Evolutionary conservation across 2,113 vertebrate species (phyloP).

Genomic region (Microcebus tavaratra): DNA sequence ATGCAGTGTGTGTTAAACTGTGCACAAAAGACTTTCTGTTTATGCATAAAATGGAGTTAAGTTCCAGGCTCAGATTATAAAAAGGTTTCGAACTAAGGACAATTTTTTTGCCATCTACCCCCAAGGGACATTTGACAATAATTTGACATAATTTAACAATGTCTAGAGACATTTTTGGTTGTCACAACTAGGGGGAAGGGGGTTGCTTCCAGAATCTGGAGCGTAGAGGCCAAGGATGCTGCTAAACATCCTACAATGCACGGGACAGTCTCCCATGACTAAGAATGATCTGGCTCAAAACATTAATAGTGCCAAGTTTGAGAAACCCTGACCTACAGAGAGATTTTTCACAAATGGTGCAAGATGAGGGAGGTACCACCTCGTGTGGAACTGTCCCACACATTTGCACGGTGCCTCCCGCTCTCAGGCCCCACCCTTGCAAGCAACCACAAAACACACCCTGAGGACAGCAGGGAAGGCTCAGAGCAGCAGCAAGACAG

Average conservation of each 20-base stretch:
- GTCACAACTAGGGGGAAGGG: neutral
- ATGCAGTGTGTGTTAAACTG: neutral
- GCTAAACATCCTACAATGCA: neutral
- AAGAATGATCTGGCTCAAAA: neutral
- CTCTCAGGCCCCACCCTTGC: fast-evolving
- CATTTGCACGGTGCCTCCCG: fast-evolving
- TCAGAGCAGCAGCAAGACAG: fast-evolving
- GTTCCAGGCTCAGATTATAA: neutral
- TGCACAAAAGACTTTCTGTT: neutral
- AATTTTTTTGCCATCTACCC: neutral
- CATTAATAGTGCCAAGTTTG: neutral
- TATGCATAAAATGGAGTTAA: neutral
- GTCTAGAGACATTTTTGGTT: neutral
- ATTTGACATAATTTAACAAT: neutral
- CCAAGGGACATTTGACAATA: neutral
- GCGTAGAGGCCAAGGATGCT: neutral
- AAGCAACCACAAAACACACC: fast-evolving
- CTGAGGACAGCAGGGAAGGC: fast-evolving
- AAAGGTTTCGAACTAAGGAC: neutral
- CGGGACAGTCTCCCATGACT: neutral
- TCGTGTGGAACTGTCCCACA: too few species aligned
- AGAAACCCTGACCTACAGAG: neutral
- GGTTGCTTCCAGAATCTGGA: neutral
- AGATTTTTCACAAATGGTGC: neutral
- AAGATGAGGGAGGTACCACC: fast-evolving